Evolutionary conservation across 2,113 vertebrate genomes (phyloP).

Genomic region (Anolis carolinensis): DNA sequence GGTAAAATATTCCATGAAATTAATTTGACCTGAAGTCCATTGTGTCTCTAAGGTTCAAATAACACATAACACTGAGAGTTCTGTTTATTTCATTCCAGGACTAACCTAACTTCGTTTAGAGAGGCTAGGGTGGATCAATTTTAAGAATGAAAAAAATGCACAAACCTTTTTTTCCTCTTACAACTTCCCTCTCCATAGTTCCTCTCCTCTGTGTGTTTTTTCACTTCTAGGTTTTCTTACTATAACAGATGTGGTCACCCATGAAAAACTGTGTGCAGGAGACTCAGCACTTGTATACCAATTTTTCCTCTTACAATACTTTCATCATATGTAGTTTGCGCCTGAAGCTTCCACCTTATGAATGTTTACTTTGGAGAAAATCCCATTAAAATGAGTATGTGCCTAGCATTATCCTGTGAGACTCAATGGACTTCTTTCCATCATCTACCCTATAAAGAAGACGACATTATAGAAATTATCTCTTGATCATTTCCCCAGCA

Average conservation of each 20-base stretch:
- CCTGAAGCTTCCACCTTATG: too few species aligned
- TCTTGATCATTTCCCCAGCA: constrained; percentile 38
- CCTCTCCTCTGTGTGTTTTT: too few species aligned
- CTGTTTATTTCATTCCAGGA: background rate
- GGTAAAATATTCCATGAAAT: background rate
- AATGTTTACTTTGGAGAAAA: background rate
- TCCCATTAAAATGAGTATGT: background rate
- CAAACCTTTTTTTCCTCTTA: background rate
- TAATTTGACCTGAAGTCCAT: constrained; percentile 40
- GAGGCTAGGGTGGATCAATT: background rate
- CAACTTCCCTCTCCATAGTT: background rate
- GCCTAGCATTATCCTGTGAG: constrained; percentile 40
- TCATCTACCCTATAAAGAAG: constrained; percentile 47
- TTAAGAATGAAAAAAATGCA: background rate
- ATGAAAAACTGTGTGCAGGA: background rate
- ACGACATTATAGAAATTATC: constrained; percentile 32
- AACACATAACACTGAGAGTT: background rate
- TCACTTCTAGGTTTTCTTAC: background rate
- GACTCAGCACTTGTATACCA: background rate
- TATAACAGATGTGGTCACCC: background rate
- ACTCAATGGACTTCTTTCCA: constrained; percentile 29
- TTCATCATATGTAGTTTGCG: background rate
- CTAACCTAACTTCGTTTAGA: background rate
- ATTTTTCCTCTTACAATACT: background rate
- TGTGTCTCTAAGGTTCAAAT: background rate